Percentiles rank a stretch among this genome's conserved stretches.
Evolutionary conservation across 2,888 invertebrate genomes (phyloP).

Genomic region (Silvanus unidentatus): DNA sequence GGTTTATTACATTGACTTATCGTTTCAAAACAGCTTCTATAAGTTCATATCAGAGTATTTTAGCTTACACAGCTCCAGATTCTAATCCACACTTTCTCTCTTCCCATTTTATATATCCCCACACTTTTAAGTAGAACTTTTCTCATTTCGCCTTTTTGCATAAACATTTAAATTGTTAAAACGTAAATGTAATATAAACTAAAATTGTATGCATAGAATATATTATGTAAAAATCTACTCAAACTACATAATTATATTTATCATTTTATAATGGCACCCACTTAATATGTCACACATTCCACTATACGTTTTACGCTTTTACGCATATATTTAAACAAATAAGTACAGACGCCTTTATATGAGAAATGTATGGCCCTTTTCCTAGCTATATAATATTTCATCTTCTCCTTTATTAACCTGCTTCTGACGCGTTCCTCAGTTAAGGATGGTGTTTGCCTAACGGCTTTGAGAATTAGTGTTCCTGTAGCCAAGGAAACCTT

Average conservation of each 20-base stretch:
- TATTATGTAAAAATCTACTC: too few relatives aligned
- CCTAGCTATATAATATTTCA: slow-evolving; percentile 24
- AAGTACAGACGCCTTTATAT: slow-evolving; percentile 13
- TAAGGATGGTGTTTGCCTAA: slow-evolving; percentile 17
- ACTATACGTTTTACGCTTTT: not conserved
- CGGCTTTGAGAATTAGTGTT: slow-evolving; percentile 17
- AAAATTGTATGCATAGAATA: too few relatives aligned
- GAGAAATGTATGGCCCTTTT: slow-evolving; percentile 19
- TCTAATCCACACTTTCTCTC: slow-evolving; percentile 34
- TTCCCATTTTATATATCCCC: slow-evolving; percentile 33
- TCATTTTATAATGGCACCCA: too few relatives aligned
- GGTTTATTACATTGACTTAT: slow-evolving; percentile 36
- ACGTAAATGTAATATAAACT: too few relatives aligned
- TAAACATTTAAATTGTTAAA: too few relatives aligned
- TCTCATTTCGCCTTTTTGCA: slow-evolving; percentile 33
- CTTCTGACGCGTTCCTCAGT: slow-evolving; percentile 19
- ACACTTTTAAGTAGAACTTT: slow-evolving; percentile 19
- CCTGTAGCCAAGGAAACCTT: slow-evolving; percentile 9
- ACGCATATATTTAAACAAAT: slow-evolving; percentile 16
- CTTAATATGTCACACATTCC: too few relatives aligned
- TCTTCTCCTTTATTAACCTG: slow-evolving; percentile 28
- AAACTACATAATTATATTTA: too few relatives aligned
- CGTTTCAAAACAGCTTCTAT: slow-evolving; percentile 32
- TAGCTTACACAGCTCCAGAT: slow-evolving; percentile 35
- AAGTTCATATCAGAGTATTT: slow-evolving; percentile 34